Evolutionary conservation across 2,113 vertebrate species (phyloP).

Genomic region (Budorcas taxicolor): DNA sequence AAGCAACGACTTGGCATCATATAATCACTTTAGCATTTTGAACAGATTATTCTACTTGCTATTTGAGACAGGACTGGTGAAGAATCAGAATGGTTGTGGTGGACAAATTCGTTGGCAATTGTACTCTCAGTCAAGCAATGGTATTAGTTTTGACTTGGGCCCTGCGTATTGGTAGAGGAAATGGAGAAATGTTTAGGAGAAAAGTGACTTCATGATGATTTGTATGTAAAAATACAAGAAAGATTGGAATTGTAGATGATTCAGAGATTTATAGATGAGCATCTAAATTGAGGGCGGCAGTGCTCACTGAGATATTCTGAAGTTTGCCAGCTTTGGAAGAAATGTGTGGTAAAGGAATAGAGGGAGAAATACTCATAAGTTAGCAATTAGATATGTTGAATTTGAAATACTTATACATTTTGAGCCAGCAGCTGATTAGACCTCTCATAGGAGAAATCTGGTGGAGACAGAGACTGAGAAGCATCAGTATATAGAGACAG

Average conservation of each 20-base stretch:
- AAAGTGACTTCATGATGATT: background rate
- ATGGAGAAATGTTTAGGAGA: background rate
- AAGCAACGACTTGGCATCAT: background rate
- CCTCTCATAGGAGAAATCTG: background rate
- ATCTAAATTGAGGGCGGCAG: background rate
- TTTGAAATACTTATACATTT: background rate
- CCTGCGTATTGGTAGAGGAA: background rate
- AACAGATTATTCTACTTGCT: background rate
- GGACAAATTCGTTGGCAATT: background rate
- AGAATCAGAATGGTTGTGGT: background rate
- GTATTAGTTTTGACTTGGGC: background rate
- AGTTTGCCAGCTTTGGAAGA: background rate
- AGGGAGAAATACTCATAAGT: background rate
- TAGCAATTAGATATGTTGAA: background rate
- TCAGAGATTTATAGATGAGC: background rate
- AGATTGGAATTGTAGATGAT: background rate
- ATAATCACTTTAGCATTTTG: background rate
- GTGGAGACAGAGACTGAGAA: background rate
- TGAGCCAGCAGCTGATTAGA: background rate
- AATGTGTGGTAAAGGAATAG: background rate
- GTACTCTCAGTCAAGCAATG: background rate
- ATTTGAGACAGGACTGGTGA: background rate
- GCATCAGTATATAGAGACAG: background rate
- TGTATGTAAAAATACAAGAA: background rate
- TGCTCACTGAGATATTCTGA: background rate